These are phyloP conservation scores for Protosalanx chinensis DNA, from an alignment of 2,797 vertebrate species.

Conservation along the genomic window DNA sequence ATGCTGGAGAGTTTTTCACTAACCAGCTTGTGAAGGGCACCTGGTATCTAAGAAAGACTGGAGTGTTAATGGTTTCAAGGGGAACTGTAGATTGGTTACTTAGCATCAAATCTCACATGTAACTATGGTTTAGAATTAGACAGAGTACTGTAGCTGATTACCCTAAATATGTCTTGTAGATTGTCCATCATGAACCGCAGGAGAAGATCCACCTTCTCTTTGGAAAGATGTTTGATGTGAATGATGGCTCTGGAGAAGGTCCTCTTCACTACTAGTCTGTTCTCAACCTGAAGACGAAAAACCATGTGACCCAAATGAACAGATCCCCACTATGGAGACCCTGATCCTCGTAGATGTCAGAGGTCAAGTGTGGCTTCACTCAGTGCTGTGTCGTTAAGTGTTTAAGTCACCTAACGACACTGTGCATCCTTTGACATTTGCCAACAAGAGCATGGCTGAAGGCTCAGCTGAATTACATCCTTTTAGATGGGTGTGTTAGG, in stretches of 20 bases:
- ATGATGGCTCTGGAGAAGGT: conserved; percentile 85
- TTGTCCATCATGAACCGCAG: conserved; percentile 92
- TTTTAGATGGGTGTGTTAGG: too few relatives aligned
- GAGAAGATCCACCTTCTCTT: conserved; percentile 87
- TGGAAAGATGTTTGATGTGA: conserved; percentile 80
- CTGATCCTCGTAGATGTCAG: background rate
- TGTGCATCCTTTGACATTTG: background rate
- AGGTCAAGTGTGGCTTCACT: too few relatives aligned
- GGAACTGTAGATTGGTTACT: background rate
- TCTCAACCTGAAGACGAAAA: conserved; percentile 76
- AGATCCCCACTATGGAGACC: background rate
- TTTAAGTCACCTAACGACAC: background rate
- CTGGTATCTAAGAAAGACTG: conserved; percentile 77
- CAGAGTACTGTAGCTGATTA: conserved; percentile 42
- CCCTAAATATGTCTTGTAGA: conserved; percentile 88
- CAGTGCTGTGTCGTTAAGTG: too few relatives aligned
- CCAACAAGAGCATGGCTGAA: background rate
- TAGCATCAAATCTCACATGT: too few relatives aligned
- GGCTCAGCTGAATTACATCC: too few relatives aligned
- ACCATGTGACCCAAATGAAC: background rate
- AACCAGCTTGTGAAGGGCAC: conserved; percentile 88
- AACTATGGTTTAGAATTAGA: background rate
- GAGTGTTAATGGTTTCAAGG: too few relatives aligned
- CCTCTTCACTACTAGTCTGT: conserved; percentile 86
- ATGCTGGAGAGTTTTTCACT: conserved; percentile 82